Evolutionary conservation across 2,797 vertebrate genomes (phyloP), one percentile per base, ranked within the genome.

Genomic region (Aeoliscus strigatus): DNA sequence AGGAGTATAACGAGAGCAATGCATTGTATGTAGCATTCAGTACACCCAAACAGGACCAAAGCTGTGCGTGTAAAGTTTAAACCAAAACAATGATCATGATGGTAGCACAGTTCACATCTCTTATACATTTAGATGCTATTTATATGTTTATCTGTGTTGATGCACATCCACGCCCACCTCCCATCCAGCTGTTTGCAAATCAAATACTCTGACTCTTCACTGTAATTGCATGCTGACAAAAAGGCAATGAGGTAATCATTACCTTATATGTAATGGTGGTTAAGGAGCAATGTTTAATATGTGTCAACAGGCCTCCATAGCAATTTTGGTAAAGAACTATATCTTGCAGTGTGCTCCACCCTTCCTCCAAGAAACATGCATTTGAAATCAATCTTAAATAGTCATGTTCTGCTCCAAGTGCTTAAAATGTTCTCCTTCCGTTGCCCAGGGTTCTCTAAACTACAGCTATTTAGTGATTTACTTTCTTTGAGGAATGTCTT

Each of bases 241-340:
- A 70, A 59, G 66, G 43, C 47, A 45, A 41, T 43, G 47, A 68
- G 58, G 39, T 60, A 38, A 63, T 55, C 33, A 36, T 3, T 27
- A 44, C 46, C 58, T 40, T 75, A 51, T 56, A 63, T 61, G 75
- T 77, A 61, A 66, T 44, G 68, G 67, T 66, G 39, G 65, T 62
- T 52, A 64, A 13, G 43, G 60, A 48, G 46, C 67, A 77, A 66
- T 65, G 46, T 57, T 56, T 60, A 57, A 78, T 80, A 62, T 37
- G 43, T 45, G 54, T 51, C 52, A 48, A 70, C 60, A 50, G 30
- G 48, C 59, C 35, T 48, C 39, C 54, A 69, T 69, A 64, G 65
- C 39, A 79, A 74, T 73, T 80, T 79, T 69, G 73, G 70, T 71
- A 59, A 73, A 60, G 72, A 17, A 29, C 37, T 44, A 23, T 2